A percentile compares a stretch with the other conserved stretches of the same genome.
phyloP scores from a whole-genome alignment of 2,888 invertebrate species.

The Scrobipalpa atriplicella region DNA sequence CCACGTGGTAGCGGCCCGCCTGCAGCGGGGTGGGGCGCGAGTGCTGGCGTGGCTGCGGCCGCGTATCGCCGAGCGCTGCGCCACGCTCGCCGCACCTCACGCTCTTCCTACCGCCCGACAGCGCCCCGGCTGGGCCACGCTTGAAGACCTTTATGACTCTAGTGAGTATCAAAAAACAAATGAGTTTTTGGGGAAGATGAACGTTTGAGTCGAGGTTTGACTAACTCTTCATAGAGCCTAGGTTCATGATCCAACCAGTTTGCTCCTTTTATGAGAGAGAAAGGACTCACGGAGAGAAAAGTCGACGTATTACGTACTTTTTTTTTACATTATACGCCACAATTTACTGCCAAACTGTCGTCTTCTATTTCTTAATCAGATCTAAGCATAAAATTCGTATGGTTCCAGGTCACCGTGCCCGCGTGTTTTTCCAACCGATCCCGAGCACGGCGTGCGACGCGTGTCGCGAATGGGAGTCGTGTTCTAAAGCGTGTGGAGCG shows the following conservation, averaged over 20 bases:
- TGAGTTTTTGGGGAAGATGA: too few relatives aligned
- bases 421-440: slow-evolving; percentile 90
- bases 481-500: slow-evolving; percentile 68
- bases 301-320: too few relatives aligned
- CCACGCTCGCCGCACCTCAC: slow-evolving; percentile 92
- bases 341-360: too few relatives aligned
- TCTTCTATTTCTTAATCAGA: too few relatives aligned
- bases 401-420: slow-evolving; percentile 88
- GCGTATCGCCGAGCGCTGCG: slow-evolving; percentile 86
- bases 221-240: too few relatives aligned
- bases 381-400: slow-evolving; percentile 17
- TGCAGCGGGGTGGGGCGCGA: slow-evolving; percentile 55
- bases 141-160: slow-evolving; percentile 96
- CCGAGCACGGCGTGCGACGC: slow-evolving; percentile 90
- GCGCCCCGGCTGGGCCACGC: slow-evolving; percentile 91
- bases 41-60: slow-evolving; percentile 74
- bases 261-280: too few relatives aligned
- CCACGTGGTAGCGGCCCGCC: slow-evolving; percentile 65
- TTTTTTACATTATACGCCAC: too few relatives aligned
- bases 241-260: too few relatives aligned
- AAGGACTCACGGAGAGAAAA: too few relatives aligned
- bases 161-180: slow-evolving; percentile 85
- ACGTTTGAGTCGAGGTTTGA: too few relatives aligned
- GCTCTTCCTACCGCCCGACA: slow-evolving; percentile 93
- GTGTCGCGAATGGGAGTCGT: slow-evolving; percentile 84